Percentiles rank a stretch among this genome's conserved stretches.
phyloP scores from a whole-genome alignment of 2,797 vertebrate genomes.

The Malurus leucopterus region DNA sequence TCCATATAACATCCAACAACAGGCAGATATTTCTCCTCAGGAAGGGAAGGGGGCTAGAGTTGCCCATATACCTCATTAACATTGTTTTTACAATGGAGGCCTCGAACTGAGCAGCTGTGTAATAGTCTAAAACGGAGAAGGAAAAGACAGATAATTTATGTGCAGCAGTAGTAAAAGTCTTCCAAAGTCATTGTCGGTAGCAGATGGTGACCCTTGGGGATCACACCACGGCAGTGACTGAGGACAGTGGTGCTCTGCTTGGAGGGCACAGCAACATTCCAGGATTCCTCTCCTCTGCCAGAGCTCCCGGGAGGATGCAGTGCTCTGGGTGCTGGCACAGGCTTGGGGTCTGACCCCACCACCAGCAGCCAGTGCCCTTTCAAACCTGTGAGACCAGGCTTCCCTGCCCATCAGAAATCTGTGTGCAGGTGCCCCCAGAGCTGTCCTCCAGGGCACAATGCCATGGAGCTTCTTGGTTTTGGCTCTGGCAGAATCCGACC shows the following conservation, averaged over 20 bases:
- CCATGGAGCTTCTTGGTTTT: not conserved
- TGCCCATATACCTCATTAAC: not conserved
- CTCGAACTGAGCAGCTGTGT: not conserved
- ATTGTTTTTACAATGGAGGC: not conserved
- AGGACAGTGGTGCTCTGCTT: not conserved
- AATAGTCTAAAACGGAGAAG: not conserved
- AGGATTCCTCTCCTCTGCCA: not conserved
- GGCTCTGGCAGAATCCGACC: not conserved
- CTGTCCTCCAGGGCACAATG: not conserved
- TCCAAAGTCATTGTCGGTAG: rapidly evolving
- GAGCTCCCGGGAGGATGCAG: not conserved
- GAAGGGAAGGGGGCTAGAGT: not conserved
- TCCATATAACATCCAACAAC: not conserved
- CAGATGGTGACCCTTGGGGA: not conserved
- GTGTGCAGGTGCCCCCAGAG: not conserved
- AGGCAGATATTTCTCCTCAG: not conserved
- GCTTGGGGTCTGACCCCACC: not conserved
- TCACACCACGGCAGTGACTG: not conserved
- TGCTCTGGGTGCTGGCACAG: rapidly evolving
- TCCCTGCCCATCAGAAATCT: not conserved
- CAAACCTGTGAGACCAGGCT: not conserved
- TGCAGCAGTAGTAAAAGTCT: not conserved
- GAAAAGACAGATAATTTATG: not conserved
- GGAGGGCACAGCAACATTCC: not conserved
- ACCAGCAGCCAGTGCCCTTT: not conserved